Conservation (phyloP, 2,113 vertebrate genomes). For the Stictonetta naevosa region DNA sequence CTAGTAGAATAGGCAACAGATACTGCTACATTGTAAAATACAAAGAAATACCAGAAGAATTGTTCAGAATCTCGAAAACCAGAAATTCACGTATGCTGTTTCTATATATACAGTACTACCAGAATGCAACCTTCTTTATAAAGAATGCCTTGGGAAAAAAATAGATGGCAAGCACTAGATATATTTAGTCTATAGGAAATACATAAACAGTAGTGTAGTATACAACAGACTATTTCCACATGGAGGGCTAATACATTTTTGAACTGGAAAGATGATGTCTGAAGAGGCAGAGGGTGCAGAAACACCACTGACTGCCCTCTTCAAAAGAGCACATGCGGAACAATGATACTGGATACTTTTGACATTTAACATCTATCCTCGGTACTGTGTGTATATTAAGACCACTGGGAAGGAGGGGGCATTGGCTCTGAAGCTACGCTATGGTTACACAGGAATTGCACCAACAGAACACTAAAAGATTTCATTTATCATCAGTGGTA, state of each 20-base stretch:
- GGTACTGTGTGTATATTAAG: neutral
- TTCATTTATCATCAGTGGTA: neutral
- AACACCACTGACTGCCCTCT: neutral
- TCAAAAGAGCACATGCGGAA: neutral
- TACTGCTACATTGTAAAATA: neutral
- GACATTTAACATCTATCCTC: conserved; percentile 58
- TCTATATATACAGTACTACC: neutral
- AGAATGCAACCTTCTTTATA: neutral
- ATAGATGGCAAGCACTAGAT: neutral
- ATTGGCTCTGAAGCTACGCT: accelerated
- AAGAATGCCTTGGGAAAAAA: neutral
- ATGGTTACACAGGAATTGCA: neutral
- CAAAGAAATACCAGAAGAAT: neutral
- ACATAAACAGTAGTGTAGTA: neutral
- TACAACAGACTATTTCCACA: neutral
- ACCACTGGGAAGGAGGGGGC: neutral
- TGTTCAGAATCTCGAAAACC: neutral
- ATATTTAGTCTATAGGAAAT: neutral
- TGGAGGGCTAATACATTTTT: neutral
- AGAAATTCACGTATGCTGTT: neutral
- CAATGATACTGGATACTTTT: conserved; percentile 44
- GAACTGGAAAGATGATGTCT: neutral
- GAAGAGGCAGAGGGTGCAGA: neutral
- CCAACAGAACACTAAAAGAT: neutral
- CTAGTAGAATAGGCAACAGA: neutral